These are phyloP conservation scores for Drosophila pseudotalamancana DNA, from an alignment of 2,888 invertebrate genomes.

Conservation along the genomic window DNA sequence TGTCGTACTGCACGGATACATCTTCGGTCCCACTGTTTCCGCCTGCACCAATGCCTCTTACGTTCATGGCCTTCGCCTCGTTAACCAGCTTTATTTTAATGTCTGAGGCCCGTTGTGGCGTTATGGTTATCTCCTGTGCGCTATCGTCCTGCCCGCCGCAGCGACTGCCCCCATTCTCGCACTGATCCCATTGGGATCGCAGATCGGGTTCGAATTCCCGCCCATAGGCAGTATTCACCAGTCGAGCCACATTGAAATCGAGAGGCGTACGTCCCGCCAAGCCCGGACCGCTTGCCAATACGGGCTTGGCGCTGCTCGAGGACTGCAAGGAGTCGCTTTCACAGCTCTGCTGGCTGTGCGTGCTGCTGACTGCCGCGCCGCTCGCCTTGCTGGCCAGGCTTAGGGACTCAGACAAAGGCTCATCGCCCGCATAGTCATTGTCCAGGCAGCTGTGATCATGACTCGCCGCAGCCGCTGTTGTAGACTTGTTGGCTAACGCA, in stretches of 20 bases:
- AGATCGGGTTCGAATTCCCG: slow-evolving; percentile 82
- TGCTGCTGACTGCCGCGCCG: slow-evolving; percentile 68
- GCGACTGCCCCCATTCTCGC: slow-evolving; percentile 50
- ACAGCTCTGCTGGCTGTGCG: slow-evolving; percentile 82
- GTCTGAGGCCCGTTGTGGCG: slow-evolving; percentile 83
- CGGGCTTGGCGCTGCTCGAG: slow-evolving; percentile 71
- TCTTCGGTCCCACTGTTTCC: slow-evolving; percentile 67
- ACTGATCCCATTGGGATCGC: slow-evolving; percentile 82
- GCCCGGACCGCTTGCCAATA: slow-evolving; percentile 42
- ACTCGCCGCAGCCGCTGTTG: slow-evolving; percentile 23
- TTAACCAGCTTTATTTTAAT: slow-evolving; percentile 83
- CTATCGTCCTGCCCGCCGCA: slow-evolving; percentile 57
- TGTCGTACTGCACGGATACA: slow-evolving; percentile 80
- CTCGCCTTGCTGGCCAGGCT: slow-evolving; percentile 81
- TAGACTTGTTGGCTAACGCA: slow-evolving; percentile 62
- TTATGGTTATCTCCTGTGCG: slow-evolving; percentile 87
- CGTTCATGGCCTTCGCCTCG: slow-evolving; percentile 84
- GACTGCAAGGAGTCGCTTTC: slow-evolving; percentile 83
- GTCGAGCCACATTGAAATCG: slow-evolving; percentile 83
- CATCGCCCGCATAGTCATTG: slow-evolving; percentile 67
- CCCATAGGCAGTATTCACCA: slow-evolving; percentile 82
- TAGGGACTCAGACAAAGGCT: slow-evolving; percentile 75
- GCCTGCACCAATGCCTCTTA: slow-evolving; percentile 71
- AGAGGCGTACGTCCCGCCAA: slow-evolving; percentile 80
- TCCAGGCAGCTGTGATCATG: slow-evolving; percentile 67